Percentiles rank a stretch among this genome's conserved stretches.
Evolutionary conservation across 2,797 vertebrate genomes (phyloP).

Genomic region (Phaenicophaeus curvirostris): DNA sequence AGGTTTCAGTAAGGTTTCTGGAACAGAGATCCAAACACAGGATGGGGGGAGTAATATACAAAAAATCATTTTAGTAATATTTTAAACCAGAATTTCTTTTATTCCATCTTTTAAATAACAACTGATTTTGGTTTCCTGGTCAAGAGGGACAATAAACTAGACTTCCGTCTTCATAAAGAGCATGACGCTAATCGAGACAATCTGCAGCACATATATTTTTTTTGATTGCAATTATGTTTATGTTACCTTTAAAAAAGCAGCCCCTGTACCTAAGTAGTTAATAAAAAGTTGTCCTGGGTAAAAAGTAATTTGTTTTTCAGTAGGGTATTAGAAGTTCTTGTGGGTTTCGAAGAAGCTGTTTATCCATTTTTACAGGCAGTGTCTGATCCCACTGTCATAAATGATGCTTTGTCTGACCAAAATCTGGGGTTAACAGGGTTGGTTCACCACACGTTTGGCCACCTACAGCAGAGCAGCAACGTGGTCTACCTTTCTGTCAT

Average conservation of each 20-base stretch:
- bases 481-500: not conserved
- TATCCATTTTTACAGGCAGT: not conserved
- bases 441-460: not conserved
- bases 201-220: not conserved
- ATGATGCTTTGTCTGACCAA: not conserved
- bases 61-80: not conserved
- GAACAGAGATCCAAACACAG: not conserved
- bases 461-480: not conserved
- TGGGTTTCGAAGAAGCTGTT: not conserved
- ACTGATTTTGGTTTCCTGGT: conserved; percentile 23
- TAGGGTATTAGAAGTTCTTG: not conserved
- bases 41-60: not conserved
- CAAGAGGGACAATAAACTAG: not conserved
- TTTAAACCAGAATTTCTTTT: conserved; percentile 14
- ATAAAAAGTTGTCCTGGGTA: not conserved
- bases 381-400: not conserved
- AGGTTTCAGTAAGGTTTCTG: not conserved
- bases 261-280: not conserved
- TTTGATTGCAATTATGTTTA: not conserved
- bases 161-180: not conserved
- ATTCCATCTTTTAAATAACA: conserved; percentile 11
- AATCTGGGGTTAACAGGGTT: not conserved
- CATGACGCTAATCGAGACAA: not conserved
- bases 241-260: not conserved
- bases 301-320: not conserved